A percentile compares a stretch with the other conserved stretches of the same genome.
Evolutionary conservation across 2,113 vertebrate genomes (phyloP).

Genomic region (Pongo pygmaeus): DNA sequence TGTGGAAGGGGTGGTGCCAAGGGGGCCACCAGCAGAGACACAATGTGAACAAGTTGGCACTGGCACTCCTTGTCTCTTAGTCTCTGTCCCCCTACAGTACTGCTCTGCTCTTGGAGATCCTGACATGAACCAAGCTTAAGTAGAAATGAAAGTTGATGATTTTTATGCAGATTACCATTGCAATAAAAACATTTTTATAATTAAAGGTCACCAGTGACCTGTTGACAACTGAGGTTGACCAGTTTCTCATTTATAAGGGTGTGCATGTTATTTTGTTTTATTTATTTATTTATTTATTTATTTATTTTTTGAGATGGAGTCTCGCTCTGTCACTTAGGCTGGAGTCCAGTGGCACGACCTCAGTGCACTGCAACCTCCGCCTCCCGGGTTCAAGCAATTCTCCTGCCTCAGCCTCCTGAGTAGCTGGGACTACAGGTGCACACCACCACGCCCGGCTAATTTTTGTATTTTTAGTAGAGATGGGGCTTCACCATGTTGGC

Average conservation of each 20-base stretch:
- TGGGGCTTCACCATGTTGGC: no score
- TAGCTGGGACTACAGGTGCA: no score
- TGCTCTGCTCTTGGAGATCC: not conserved
- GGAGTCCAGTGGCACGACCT: no score
- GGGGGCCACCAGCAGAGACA: not conserved
- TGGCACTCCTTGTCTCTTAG: not conserved
- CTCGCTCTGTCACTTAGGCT: no score
- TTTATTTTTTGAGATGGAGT: no score
- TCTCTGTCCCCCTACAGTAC: not conserved
- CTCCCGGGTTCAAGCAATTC: no score
- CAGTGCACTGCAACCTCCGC: no score
- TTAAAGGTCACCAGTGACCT: not conserved
- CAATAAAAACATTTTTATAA: not conserved
- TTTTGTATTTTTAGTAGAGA: no score
- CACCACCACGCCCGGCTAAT: no score
- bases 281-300: no score
- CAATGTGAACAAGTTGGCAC: not conserved
- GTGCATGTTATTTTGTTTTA: not conserved
- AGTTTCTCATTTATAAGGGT: not conserved
- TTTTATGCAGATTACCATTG: not conserved
- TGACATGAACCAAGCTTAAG: not conserved
- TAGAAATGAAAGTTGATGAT: not conserved
- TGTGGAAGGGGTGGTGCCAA: not conserved
- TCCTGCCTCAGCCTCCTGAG: no score
- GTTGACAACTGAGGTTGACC: not conserved